Base-by-base conservation (phyloP, 1,140 invertebrate species). In the Papilio glaucus region DNA sequence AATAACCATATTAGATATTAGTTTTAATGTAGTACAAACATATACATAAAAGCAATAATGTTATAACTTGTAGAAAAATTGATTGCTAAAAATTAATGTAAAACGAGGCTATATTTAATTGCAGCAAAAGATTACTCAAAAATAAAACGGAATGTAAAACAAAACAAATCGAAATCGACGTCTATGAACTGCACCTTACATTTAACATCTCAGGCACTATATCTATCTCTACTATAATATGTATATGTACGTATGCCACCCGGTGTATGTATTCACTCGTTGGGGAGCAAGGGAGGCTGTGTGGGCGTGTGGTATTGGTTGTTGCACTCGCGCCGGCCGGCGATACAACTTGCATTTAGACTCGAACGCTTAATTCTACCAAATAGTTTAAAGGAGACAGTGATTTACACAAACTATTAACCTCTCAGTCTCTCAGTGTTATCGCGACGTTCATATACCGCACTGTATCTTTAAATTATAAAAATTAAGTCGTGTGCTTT, bases 231-330 rank as follows among this genome's bases (percentile, higher is more conserved):
- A 84, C 82, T 83, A 68, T 41, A 29, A 83, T 82, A 79, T 85
- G 84, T 85, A 87, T 68, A 71, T 57, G 49, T 85, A 83, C 72
- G 72, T 69, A 65, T 72, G 53, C 67, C 57, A 73, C 57, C 77
- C 72, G 80, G 72, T 77, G 72, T 78, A 57, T 76, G 76, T 78
- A 83, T 82, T 83, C 79, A 86, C 77, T 88, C 76, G 78, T 80
- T 79, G 77, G 81, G 84, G 83, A 86, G 81, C 77, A 82, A 84
- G 84, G 87, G 87, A 90, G 86, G 86, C 84, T 90, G 87, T 86
- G 88, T 84, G 87, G 85, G 86, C 85, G 87, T 87, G 76, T 85
- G 78, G 83, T 83, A 84, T 83, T 81, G 82, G 81, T 85, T 85
- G 78, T 81, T 81, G 81, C 83, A 83, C 77, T 76, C 81, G 81